Percentiles rank a stretch among this genome's conserved stretches.
phyloP scores from a whole-genome alignment of 2,113 vertebrate genomes.

The Python bivittatus region DNA sequence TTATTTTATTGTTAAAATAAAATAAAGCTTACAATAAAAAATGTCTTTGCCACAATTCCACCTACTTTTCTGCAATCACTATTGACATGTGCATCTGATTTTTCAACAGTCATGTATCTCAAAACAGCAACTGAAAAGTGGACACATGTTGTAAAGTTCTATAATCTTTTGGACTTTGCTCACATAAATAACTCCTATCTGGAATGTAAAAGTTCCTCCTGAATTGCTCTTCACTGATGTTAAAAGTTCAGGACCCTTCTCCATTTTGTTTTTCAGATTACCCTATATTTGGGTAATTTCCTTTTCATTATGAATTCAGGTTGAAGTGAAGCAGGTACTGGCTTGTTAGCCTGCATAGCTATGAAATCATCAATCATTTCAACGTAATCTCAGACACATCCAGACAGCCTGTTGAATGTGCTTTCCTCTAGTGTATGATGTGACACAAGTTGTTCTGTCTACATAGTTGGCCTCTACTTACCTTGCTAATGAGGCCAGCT shows the following conservation, averaged over 20 bases:
- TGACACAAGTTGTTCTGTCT: background rate
- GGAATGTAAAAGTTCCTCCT: background rate
- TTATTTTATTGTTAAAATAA: background rate
- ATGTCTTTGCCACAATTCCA: background rate
- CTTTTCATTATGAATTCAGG: background rate
- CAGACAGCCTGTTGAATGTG: background rate
- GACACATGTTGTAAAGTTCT: background rate
- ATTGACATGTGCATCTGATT: background rate
- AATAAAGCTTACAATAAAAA: background rate
- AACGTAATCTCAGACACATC: background rate
- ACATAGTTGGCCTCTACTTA: background rate
- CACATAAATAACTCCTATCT: background rate
- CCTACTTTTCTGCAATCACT: background rate
- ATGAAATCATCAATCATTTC: background rate
- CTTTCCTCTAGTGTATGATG: background rate
- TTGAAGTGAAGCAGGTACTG: background rate
- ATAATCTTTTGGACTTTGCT: background rate
- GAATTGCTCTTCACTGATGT: background rate
- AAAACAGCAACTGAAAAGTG: background rate
- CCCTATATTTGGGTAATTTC: background rate
- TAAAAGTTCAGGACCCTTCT: background rate
- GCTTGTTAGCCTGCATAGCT: background rate
- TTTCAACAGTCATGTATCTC: background rate
- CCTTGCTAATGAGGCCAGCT: background rate
- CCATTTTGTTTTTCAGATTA: background rate